Conservation (phyloP, 2,113 vertebrate species). For the Bubo scandiacus region DNA sequence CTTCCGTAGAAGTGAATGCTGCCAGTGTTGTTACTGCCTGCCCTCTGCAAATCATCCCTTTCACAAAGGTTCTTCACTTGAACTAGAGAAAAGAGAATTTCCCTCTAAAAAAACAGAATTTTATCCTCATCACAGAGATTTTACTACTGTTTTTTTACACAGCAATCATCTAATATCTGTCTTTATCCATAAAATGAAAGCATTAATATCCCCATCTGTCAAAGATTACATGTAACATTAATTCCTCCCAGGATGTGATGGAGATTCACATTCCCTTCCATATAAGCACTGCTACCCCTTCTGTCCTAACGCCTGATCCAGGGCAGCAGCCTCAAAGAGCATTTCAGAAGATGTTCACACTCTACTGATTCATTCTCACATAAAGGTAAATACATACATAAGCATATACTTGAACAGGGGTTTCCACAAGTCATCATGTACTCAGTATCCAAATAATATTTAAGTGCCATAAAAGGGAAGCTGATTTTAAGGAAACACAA, state of each 20-base stretch:
- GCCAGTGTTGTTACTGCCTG: not conserved
- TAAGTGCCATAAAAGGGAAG: not conserved
- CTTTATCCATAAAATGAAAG: constrained; percentile 3
- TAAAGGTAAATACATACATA: not conserved
- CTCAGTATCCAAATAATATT: not conserved
- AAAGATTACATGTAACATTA: not conserved
- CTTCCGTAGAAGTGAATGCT: not conserved
- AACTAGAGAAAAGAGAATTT: not conserved
- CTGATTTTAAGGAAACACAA: not conserved
- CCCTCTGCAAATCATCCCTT: not conserved
- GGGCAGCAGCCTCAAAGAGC: not conserved
- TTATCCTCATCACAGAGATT: not conserved
- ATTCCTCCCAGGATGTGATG: not conserved
- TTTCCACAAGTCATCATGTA: not conserved
- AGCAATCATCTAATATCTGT: not conserved
- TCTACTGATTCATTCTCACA: not conserved
- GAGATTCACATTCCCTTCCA: not conserved
- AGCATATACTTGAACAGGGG: not conserved
- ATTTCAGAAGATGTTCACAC: not conserved
- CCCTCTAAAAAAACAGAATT: not conserved
- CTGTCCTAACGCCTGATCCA: not conserved
- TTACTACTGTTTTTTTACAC: not conserved
- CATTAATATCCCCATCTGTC: constrained; percentile 10
- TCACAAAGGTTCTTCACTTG: not conserved
- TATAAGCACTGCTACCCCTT: not conserved